Evolutionary conservation across 2,888 invertebrate species (phyloP).

Genomic region (Platypus cylindrus): DNA sequence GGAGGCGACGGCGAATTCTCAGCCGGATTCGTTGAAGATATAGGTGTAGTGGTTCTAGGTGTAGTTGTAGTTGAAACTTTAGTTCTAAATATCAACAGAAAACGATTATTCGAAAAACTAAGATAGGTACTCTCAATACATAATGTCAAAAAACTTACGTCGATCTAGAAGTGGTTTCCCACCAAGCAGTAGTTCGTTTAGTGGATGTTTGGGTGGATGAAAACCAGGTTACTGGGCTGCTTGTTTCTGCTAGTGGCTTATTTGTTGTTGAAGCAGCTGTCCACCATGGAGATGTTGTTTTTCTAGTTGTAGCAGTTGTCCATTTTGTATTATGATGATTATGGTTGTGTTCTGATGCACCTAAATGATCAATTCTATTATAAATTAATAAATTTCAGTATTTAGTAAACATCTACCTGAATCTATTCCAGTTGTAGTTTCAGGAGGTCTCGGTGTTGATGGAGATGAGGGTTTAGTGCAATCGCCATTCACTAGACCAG

Average conservation of each 20-base stretch:
- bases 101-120: no score
- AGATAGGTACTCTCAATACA: background rate
- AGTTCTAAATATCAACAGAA: no score
- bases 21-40: conserved; percentile 18
- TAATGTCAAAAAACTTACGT: background rate
- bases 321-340: conserved; percentile 16
- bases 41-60: conserved; percentile 5
- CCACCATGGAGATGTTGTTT: conserved; percentile 26
- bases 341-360: conserved; percentile 9
- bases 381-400: background rate
- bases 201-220: conserved; percentile 15
- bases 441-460: conserved; percentile 62
- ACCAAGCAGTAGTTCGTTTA: conserved; percentile 19
- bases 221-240: conserved; percentile 26
- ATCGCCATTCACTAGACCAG: conserved; percentile 40
- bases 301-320: conserved; percentile 23
- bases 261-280: conserved; percentile 27
- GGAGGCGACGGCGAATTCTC: conserved; percentile 33
- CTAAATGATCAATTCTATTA: background rate
- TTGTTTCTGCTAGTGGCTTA: conserved; percentile 24
- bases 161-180: conserved; percentile 22
- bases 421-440: conserved; percentile 55
- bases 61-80: conserved; percentile 7
- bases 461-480: conserved; percentile 62
- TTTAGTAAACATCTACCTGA: conserved; percentile 33